Evolutionary conservation across 2,113 vertebrate species (phyloP).

Genomic region (Pluvialis apricaria): DNA sequence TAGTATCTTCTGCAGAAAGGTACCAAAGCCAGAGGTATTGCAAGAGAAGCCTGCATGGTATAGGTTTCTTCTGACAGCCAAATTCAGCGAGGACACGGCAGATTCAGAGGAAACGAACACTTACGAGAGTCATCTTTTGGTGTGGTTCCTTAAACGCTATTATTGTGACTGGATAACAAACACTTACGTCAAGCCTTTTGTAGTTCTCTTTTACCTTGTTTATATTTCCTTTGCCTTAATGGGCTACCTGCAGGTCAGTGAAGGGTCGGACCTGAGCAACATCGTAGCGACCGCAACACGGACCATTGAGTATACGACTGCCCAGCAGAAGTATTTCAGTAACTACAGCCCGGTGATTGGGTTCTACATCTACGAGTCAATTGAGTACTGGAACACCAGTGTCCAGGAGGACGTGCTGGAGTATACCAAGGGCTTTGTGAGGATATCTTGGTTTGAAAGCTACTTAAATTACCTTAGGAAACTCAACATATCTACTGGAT

Average conservation of each 20-base stretch:
- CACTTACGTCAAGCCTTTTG: conserved; percentile 98
- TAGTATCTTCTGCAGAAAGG: conserved; percentile 95
- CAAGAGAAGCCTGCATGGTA: conserved; percentile 97
- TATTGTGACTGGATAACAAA: conserved; percentile 99
- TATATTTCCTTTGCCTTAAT: conserved; percentile 99
- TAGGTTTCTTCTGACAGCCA: conserved; percentile 93
- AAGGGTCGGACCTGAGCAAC: conserved; percentile 95
- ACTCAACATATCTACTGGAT: conserved; percentile 88
- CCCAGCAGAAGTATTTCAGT: conserved; percentile 97
- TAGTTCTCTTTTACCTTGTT: conserved; percentile 98
- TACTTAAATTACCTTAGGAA: conserved; percentile 94
- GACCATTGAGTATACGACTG: conserved; percentile 90
- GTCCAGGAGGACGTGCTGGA: conserved; percentile 95
- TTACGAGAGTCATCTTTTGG: conserved; percentile 93
- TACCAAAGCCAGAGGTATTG: conserved; percentile 91
- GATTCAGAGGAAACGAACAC: conserved; percentile 82
- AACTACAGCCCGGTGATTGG: conserved; percentile 98
- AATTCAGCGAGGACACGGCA: conserved; percentile 87
- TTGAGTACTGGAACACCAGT: conserved; percentile 97
- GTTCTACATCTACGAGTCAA: conserved; percentile 98
- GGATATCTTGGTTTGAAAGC: conserved; percentile 98
- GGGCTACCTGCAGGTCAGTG: conserved; percentile 98
- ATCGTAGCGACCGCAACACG: conserved; percentile 94
- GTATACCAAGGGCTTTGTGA: conserved; percentile 95
- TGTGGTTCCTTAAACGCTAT: conserved; percentile 95